A percentile compares a stretch with the other conserved stretches of the same genome.
Evolutionary conservation across 2,888 invertebrate species (phyloP).

Genomic region (Thecocarcelia acutangulata): DNA sequence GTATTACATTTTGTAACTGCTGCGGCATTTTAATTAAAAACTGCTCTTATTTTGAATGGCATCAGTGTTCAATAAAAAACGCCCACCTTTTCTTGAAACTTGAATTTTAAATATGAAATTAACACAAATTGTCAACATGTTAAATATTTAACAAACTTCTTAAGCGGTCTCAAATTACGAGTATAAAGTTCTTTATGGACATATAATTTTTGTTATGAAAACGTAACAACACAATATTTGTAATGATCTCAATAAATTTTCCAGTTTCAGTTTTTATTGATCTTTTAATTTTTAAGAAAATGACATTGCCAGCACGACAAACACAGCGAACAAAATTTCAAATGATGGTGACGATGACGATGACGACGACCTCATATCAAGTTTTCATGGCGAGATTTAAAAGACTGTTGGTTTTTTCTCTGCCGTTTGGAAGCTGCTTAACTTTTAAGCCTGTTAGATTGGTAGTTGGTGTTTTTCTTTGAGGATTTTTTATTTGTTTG

Average conservation of each 20-base stretch:
- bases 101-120: slow-evolving; percentile 3
- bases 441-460: slow-evolving; percentile 5
- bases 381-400: slow-evolving; percentile 7
- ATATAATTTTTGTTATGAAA: slow-evolving; percentile 7
- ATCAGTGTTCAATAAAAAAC: slow-evolving; percentile 4
- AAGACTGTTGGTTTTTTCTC: neutral
- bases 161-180: slow-evolving; percentile 27
- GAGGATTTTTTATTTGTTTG: too few relatives aligned
- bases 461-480: slow-evolving; percentile 3
- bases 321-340: neutral
- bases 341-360: neutral
- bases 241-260: slow-evolving; percentile 48
- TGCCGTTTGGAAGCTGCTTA: too few relatives aligned
- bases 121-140: slow-evolving; percentile 1
- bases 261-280: slow-evolving; percentile 49
- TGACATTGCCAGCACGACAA: slow-evolving; percentile 37
- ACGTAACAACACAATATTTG: slow-evolving; percentile 8
- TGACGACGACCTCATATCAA: slow-evolving; percentile 15
- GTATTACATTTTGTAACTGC: neutral
- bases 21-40: slow-evolving; percentile 16
- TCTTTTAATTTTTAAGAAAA: slow-evolving; percentile 51
- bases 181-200: slow-evolving; percentile 13
- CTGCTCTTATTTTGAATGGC: slow-evolving; percentile 2
- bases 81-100: slow-evolving; percentile 6
- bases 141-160: slow-evolving; percentile 2